Evolutionary conservation across 2,888 invertebrate genomes (phyloP).

Genomic region (Stenurella melanura): DNA sequence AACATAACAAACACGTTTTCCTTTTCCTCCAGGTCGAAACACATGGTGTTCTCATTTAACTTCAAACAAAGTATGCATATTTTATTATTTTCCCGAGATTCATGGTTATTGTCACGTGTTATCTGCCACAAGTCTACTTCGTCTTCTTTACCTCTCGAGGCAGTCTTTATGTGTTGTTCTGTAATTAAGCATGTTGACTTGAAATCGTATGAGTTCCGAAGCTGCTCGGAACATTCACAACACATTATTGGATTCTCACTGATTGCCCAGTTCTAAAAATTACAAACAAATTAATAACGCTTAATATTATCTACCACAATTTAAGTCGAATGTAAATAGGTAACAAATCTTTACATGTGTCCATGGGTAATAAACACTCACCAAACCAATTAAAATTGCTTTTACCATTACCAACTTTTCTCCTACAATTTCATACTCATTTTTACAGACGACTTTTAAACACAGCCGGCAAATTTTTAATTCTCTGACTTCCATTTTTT

Average conservation of each 20-base stretch:
- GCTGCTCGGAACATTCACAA: neutral
- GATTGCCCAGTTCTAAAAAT: neutral
- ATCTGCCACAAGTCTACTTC: neutral
- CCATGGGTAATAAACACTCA: neutral
- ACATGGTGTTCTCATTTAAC: neutral
- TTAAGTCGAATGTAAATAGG: neutral
- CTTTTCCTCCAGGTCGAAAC: neutral
- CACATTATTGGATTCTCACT: neutral
- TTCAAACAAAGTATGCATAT: neutral
- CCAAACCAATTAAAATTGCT: neutral
- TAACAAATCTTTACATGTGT: too few relatives aligned
- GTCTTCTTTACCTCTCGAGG: neutral
- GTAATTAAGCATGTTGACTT: neutral
- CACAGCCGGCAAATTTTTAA: neutral
- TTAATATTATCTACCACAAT: too few relatives aligned
- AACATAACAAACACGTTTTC: neutral
- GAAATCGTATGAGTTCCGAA: neutral
- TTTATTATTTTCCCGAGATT: neutral
- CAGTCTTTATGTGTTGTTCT: neutral
- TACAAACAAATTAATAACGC: too few relatives aligned
- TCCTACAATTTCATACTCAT: neutral
- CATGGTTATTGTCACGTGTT: neutral
- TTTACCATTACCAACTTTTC: neutral
- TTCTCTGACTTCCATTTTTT: neutral
- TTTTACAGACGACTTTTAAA: neutral